A percentile compares a stretch with the other conserved stretches of the same genome.
phyloP scores from a whole-genome alignment of 2,113 vertebrate species.

The Alexandromys fortis region DNA sequence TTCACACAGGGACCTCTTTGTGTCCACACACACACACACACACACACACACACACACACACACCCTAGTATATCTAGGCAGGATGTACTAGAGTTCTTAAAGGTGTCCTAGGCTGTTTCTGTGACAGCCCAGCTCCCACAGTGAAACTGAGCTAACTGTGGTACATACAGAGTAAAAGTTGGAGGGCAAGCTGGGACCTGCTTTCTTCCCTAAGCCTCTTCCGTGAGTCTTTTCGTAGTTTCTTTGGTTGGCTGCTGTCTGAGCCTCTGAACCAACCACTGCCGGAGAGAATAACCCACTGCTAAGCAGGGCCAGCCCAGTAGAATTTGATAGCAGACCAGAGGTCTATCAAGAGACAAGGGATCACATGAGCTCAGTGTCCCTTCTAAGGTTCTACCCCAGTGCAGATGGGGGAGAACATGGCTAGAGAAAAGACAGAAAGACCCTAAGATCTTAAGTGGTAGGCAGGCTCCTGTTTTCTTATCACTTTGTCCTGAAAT shows the following conservation, averaged over 20 bases:
- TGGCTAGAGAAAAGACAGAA: not conserved
- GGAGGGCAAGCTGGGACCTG: not conserved
- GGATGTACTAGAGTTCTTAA: not conserved
- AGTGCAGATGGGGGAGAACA: rapidly evolving
- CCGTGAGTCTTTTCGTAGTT: rapidly evolving
- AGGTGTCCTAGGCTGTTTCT: not conserved
- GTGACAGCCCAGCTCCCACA: not conserved
- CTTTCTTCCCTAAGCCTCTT: not conserved
- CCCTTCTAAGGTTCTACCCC: too few relatives aligned
- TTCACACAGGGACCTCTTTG: not conserved
- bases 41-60: not conserved
- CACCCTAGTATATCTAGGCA: not conserved
- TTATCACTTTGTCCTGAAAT: not conserved
- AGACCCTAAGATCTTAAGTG: not conserved
- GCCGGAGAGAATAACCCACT: not conserved
- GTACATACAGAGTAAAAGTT: rapidly evolving
- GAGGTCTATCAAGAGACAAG: not conserved
- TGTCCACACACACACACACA: not conserved
- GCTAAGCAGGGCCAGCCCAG: too few relatives aligned
- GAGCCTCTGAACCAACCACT: not conserved
- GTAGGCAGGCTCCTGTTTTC: not conserved
- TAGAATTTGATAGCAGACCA: not conserved
- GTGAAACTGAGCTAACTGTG: not conserved
- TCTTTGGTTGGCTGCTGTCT: not conserved
- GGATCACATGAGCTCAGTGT: not conserved